These are phyloP conservation scores for Caretta caretta DNA, from an alignment of 2,113 vertebrate species.

Conservation along the genomic window DNA sequence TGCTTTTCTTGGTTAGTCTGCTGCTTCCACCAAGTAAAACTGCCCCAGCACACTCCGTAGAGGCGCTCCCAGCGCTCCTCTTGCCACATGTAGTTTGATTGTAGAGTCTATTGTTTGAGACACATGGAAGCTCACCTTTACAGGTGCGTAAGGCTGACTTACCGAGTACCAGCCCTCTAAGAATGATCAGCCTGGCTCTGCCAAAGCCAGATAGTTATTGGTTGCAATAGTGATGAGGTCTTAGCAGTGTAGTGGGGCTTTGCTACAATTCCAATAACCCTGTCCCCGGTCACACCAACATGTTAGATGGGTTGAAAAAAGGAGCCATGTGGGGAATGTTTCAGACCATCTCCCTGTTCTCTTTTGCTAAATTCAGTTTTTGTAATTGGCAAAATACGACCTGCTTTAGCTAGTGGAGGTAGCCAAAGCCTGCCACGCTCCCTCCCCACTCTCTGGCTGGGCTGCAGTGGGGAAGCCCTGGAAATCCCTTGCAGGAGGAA, in stretches of 20 bases:
- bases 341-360: background rate
- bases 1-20: rapidly evolving
- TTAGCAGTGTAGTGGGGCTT: background rate
- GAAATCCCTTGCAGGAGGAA: rapidly evolving
- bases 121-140: background rate
- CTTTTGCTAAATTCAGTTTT: background rate
- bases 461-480: rapidly evolving
- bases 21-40: background rate
- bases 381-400: background rate
- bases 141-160: background rate
- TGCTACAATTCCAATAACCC: background rate
- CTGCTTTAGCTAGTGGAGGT: background rate
- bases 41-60: rapidly evolving
- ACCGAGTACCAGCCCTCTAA: background rate
- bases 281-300: background rate
- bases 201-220: too few relatives aligned
- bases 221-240: background rate
- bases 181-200: background rate
- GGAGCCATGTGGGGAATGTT: background rate
- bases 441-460: background rate
- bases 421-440: background rate
- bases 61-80: background rate
- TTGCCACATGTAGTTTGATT: background rate
- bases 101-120: background rate
- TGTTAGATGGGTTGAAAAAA: background rate